Conservation (phyloP, 2,797 vertebrate species). For the Heteromormyrus szaboi region DNA sequence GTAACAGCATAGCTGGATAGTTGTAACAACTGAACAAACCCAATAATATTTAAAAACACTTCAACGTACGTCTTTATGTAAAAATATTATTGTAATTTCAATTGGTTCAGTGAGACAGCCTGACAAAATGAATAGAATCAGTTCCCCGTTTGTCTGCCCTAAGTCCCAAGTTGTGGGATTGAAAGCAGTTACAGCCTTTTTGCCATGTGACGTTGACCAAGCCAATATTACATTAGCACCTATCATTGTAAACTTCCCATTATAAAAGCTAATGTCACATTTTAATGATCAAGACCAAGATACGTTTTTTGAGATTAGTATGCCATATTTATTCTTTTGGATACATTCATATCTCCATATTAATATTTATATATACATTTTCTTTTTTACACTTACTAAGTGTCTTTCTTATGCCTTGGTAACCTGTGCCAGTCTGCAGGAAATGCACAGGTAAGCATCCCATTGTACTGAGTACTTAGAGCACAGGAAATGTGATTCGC, state of each 20-base stretch:
- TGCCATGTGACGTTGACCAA: neutral
- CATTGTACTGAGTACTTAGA: neutral
- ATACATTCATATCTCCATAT: neutral
- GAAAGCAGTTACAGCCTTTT: neutral
- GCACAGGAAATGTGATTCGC: neutral
- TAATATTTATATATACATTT: neutral
- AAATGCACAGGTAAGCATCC: neutral
- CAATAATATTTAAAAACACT: neutral
- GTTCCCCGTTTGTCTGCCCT: neutral
- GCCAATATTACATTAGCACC: neutral
- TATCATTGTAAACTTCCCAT: neutral
- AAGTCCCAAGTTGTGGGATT: neutral
- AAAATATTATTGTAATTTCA: neutral
- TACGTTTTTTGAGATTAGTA: neutral
- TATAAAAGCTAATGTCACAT: neutral
- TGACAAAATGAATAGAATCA: neutral
- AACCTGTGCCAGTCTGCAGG: neutral
- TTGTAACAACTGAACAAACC: neutral
- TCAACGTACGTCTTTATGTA: neutral
- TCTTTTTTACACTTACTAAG: neutral
- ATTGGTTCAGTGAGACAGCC: neutral
- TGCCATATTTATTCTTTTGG: neutral
- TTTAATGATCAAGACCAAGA: neutral
- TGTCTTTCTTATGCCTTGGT: neutral
- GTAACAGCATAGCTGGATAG: neutral